Evolutionary conservation across 2,113 vertebrate genomes (phyloP), one percentile per base, ranked within the genome.

Genomic region (Hiodon tergisus): DNA sequence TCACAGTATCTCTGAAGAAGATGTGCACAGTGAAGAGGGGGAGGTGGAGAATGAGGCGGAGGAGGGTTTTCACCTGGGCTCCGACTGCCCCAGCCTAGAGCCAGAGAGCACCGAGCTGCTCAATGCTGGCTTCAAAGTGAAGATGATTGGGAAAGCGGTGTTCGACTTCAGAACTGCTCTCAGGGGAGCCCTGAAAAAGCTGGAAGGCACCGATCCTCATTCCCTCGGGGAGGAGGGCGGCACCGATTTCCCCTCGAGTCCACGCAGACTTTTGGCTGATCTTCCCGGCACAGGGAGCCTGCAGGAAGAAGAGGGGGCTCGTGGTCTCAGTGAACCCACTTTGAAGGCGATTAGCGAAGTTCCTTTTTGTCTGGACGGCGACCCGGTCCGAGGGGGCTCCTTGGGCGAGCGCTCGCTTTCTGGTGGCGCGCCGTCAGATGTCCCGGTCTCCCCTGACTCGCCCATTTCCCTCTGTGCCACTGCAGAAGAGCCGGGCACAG

Each of bases 101-200:
- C 16, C 78, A n/a, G 71, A 68, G 31, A 73, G 48, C 47, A 65
- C 88, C 59, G 93, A 95, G 70, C 14, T 69, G 61, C 90, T 85
- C 78, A 90, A 91, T 78, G 86, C 92, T 71, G 90, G 93, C 57
- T 95, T 94, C 82, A 93, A 90, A 13, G 93, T 92, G 14, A 96
- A 93, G 76, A 94, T 93, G 73, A 89, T 98, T 55, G 92, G 95
- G 50, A 90, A 86, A 86, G 94, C 93, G 46, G 93, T 97, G 73
- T 74, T 93, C 54, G 94, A 94, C 71, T 96, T 96, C 75, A 90
- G 93, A 71, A 93, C 92, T 31, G 93, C 92, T 53, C 85, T 99
- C 52, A 91, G 93, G 13, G 93, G 93, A 0, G 95, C 95, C 0
- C 89, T 97, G 80, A 89, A 94, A 79, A 97, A 96, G 81, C 81